Percentiles rank a stretch among this genome's conserved stretches.
Conservation (phyloP, 2,888 invertebrate genomes). For the Scrobipalpa costella region DNA sequence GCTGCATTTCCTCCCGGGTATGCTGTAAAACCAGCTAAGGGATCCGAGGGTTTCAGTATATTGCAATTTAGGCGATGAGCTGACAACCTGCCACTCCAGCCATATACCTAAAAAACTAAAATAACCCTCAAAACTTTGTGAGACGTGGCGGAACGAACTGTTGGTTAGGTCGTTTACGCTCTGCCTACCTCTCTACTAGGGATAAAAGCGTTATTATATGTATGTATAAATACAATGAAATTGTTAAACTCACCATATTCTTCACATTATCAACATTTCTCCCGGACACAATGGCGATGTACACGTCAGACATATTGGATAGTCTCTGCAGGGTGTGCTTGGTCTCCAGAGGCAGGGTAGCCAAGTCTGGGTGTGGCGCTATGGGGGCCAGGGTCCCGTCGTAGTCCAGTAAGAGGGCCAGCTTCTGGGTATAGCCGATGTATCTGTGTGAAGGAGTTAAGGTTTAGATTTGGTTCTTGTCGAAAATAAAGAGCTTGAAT, state of each 20-base stretch:
- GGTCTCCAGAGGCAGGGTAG: conserved; percentile 91
- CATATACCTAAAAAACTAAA: too few relatives aligned
- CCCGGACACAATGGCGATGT: conserved; percentile 93
- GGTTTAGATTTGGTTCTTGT: background rate
- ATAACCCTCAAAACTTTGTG: too few relatives aligned
- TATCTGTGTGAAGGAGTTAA: conserved; percentile 79
- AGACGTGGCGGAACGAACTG: too few relatives aligned
- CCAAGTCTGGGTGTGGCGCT: conserved; percentile 93
- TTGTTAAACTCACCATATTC: conserved; percentile 89
- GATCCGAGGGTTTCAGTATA: too few relatives aligned
- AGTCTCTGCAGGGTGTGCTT: conserved; percentile 91
- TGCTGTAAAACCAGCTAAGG: too few relatives aligned
- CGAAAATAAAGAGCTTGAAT: background rate
- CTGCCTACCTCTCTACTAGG: too few relatives aligned
- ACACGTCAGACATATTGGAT: conserved; percentile 92
- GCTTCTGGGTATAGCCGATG: conserved; percentile 91
- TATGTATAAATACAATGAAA: too few relatives aligned
- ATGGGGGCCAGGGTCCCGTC: conserved; percentile 94
- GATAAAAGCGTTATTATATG: too few relatives aligned
- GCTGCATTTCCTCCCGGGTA: too few relatives aligned
- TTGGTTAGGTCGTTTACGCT: too few relatives aligned
- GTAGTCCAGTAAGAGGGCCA: conserved; percentile 91
- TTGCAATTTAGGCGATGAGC: too few relatives aligned
- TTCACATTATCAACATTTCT: conserved; percentile 93
- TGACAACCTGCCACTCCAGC: too few relatives aligned